Base-by-base conservation (phyloP, 2,888 invertebrate species). In the Heliconius charithonia region DNA sequence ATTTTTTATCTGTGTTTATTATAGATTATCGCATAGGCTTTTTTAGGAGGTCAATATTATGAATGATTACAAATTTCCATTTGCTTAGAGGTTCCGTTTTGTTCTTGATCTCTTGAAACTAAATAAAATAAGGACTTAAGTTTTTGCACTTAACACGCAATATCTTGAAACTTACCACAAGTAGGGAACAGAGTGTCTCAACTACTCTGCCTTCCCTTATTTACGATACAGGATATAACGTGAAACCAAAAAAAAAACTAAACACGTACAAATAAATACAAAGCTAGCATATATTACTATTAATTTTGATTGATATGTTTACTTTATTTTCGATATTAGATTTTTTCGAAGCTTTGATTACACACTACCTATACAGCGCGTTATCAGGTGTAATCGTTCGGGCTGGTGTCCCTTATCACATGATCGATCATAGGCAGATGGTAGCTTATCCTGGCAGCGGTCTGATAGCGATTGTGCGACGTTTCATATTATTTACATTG, bases 371-470 rank as follows among this genome's bases (percentile, higher is more conserved):
- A 59, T 59, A 59, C 59, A 77, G 70, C 71, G 66, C 79, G 82
- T 82, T 85, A 85, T 85, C 85, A 79, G 82, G 51, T 59, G 65
- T 84, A 83, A 85, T 85, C 85, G 83, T 79, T 84, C 83, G 79
- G 83, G 80, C 75, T 70, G 70, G 76, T 82, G 83, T 84, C 83
- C 81, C 78, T 86, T 89, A 89, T 90, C 88, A 84, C 80, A 85
- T 86, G 86, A 90, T 89, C 89, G 85, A 89, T 89, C 90, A 89
- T 81, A 72, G 81, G 85, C 88, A 89, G 89, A 87, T 89, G 89
- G 85, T 83, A 81, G 85, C 80, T 89, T 86, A 87, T 87, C 85
- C 85, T 79, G 83, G 77, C 80, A 78, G 59, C 78, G 83, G 86
- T 85, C 83, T 86, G 63, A 76, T 78, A 81, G 74, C 70, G 62